Conservation (phyloP, 2,888 invertebrate species). For the Leptogaster cylindrica region DNA sequence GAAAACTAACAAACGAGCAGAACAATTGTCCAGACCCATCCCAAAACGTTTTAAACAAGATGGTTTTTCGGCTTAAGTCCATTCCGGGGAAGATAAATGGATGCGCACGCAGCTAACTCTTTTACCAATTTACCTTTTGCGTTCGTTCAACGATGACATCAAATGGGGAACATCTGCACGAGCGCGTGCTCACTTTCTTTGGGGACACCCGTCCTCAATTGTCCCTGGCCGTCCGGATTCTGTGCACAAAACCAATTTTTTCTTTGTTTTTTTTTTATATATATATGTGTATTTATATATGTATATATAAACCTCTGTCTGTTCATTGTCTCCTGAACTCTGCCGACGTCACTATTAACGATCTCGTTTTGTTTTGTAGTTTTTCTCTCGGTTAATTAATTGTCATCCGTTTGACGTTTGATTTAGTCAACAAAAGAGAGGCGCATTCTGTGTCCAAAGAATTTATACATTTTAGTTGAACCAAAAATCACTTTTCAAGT, state of each 20-base stretch:
- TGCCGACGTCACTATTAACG: not conserved
- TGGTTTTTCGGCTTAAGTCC: slow-evolving; percentile 1
- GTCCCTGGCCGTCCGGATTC: not conserved
- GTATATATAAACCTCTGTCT: slow-evolving; percentile 3
- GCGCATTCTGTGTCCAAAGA: slow-evolving; percentile 29
- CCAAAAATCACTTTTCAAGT: not conserved
- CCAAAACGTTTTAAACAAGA: slow-evolving; percentile 10
- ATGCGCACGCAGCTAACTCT: slow-evolving; percentile 23
- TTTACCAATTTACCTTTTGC: slow-evolving; percentile 36
- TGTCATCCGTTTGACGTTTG: slow-evolving; percentile 35
- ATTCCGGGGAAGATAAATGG: slow-evolving; percentile 35
- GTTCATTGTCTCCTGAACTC: not conserved
- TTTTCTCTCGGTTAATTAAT: slow-evolving; percentile 28
- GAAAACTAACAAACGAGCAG: slow-evolving; percentile 32
- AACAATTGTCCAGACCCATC: slow-evolving; percentile 22
- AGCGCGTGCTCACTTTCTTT: slow-evolving; percentile 33
- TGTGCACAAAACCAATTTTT: not conserved
- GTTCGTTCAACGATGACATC: slow-evolving; percentile 12
- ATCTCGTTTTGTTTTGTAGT: not conserved
- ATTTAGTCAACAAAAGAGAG: slow-evolving; percentile 25
- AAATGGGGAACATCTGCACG: slow-evolving; percentile 28
- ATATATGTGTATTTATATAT: not conserved
- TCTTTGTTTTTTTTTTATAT: no score
- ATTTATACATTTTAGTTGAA: slow-evolving; percentile 27
- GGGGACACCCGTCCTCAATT: slow-evolving; percentile 2